These are phyloP conservation scores for Encarsia formosa DNA, from an alignment of 2,888 invertebrate genomes.

Conservation along the genomic window DNA sequence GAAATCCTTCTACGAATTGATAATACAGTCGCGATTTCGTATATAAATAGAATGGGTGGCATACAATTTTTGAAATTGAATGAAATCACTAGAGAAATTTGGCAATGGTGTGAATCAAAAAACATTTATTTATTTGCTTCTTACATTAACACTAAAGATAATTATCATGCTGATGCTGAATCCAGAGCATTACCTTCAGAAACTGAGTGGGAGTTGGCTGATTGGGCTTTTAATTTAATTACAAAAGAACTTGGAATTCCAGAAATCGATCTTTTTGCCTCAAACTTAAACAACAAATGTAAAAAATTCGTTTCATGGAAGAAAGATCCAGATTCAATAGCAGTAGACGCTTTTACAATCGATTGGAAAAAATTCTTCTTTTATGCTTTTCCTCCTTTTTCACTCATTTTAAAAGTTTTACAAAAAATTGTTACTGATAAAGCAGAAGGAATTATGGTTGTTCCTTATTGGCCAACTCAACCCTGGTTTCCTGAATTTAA, in stretches of 20 bases:
- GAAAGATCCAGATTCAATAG: constrained; percentile 7
- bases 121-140: constrained; percentile 29
- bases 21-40: constrained; percentile 31
- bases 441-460: not conserved
- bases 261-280: constrained; percentile 24
- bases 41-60: constrained; percentile 30
- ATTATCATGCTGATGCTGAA: constrained; percentile 31
- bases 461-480: constrained; percentile 9
- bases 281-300: constrained; percentile 21
- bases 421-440: constrained; percentile 14
- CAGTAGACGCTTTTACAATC: constrained; percentile 25
- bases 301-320: constrained; percentile 14
- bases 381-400: constrained; percentile 20
- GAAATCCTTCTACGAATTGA: constrained; percentile 29
- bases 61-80: constrained; percentile 24
- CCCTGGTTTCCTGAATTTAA: not conserved
- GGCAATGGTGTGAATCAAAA: constrained; percentile 28
- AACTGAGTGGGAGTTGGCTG: constrained; percentile 23
- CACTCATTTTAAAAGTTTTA: constrained; percentile 8
- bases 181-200: constrained; percentile 28
- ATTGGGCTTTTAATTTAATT: constrained; percentile 12
- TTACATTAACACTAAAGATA: constrained; percentile 28
- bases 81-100: constrained; percentile 24
- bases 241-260: constrained; percentile 5
- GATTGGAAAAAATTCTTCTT: constrained; percentile 10